Percentiles rank a stretch among this genome's conserved stretches.
Conservation (phyloP, 2,797 vertebrate species). For the Malacoraja senta region DNA sequence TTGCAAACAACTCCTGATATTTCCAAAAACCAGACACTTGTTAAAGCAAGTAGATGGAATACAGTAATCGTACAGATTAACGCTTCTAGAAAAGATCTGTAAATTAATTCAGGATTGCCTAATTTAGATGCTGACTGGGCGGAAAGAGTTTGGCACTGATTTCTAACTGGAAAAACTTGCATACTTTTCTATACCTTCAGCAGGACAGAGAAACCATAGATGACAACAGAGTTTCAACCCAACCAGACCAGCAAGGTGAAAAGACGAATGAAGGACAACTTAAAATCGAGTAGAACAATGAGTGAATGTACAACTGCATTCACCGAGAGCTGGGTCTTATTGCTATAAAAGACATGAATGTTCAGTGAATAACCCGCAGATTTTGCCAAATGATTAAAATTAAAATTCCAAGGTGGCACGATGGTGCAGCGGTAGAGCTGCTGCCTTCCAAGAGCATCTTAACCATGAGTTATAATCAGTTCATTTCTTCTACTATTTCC, state of each 20-base stretch:
- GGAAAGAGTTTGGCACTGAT: background rate
- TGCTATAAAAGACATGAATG: background rate
- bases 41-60: background rate
- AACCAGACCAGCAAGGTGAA: conserved; percentile 49
- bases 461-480: background rate
- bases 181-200: conserved; percentile 47
- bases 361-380: background rate
- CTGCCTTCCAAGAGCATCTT: background rate
- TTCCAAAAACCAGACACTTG: background rate
- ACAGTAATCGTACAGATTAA: background rate
- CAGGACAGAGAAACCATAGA: conserved; percentile 53
- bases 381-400: background rate
- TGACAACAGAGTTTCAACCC: conserved; percentile 50
- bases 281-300: background rate
- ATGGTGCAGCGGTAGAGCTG: too few species aligned
- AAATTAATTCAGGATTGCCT: background rate
- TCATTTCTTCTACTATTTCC: background rate
- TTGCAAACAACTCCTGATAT: background rate
- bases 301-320: background rate
- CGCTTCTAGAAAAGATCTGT: conserved; percentile 38
- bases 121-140: background rate
- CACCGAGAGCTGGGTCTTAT: background rate
- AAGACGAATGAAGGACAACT: conserved; percentile 40
- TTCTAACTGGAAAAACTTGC: conserved; percentile 43
- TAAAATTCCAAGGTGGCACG: background rate